phyloP scores from a whole-genome alignment of 2,888 invertebrate genomes.

The Cephus pygmeus region DNA sequence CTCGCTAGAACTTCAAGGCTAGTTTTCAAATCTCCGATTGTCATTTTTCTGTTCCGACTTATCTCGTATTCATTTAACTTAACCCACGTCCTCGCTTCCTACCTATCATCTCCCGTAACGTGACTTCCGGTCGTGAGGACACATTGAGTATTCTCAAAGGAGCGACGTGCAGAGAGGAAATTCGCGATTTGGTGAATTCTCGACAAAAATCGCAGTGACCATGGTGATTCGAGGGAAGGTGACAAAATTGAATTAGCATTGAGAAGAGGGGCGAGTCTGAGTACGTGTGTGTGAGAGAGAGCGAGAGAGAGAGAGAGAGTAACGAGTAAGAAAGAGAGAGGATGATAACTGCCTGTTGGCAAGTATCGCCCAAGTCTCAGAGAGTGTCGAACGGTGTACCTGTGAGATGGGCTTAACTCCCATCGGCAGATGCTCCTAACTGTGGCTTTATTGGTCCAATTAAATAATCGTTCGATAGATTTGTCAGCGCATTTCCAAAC shows the following conservation, averaged over 20 bases:
- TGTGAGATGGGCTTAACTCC: conserved; percentile 27
- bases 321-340: background rate
- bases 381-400: conserved; percentile 10
- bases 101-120: background rate
- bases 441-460: conserved; percentile 26
- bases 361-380: background rate
- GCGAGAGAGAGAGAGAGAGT: background rate
- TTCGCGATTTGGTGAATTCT: background rate
- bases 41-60: background rate
- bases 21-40: background rate
- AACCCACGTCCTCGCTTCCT: background rate
- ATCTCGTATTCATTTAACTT: background rate
- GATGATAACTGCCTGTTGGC: background rate
- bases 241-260: background rate
- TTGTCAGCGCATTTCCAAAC: background rate
- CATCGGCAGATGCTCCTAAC: background rate
- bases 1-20: background rate
- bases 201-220: background rate
- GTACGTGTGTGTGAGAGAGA: background rate
- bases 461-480: conserved; percentile 15
- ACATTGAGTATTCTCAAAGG: too few species aligned
- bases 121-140: background rate
- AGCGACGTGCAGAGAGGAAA: background rate
- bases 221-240: background rate
- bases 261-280: background rate